Percentiles rank a stretch among this genome's conserved stretches.
Conservation (phyloP, 2,113 vertebrate species). For the Varanus komodoensis region DNA sequence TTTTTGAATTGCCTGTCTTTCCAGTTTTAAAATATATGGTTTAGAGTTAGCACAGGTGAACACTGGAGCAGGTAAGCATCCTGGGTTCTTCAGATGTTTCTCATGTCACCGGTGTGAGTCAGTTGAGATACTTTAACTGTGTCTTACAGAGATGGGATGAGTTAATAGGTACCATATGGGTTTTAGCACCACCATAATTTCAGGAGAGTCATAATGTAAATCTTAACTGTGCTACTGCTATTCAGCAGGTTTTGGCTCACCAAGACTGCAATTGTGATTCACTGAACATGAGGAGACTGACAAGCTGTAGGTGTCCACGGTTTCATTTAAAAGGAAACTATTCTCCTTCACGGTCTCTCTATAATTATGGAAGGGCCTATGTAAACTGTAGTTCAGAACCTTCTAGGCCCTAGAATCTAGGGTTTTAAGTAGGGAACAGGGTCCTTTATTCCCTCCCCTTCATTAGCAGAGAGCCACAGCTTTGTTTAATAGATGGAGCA, state of each 20-base stretch:
- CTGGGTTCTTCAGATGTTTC: background rate
- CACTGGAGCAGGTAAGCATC: background rate
- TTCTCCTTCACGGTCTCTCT: background rate
- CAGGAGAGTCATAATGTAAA: background rate
- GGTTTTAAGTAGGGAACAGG: background rate
- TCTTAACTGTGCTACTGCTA: background rate
- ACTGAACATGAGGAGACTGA: background rate
- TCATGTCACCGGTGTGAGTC: background rate
- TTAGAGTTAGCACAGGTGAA: background rate
- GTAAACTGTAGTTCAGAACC: background rate
- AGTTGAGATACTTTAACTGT: background rate
- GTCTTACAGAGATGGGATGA: background rate
- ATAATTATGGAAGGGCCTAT: background rate
- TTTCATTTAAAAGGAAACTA: background rate
- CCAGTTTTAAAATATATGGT: background rate
- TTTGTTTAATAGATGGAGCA: background rate
- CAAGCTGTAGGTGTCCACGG: background rate
- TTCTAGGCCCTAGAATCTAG: no score
- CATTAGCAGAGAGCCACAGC: background rate
- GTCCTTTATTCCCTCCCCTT: background rate
- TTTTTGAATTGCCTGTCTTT: background rate
- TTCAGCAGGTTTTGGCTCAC: background rate
- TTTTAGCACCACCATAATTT: background rate
- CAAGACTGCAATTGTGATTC: background rate
- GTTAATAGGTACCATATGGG: background rate